phyloP scores from a whole-genome alignment of 2,113 vertebrate genomes.

The Limnothrissa miodon region DNA sequence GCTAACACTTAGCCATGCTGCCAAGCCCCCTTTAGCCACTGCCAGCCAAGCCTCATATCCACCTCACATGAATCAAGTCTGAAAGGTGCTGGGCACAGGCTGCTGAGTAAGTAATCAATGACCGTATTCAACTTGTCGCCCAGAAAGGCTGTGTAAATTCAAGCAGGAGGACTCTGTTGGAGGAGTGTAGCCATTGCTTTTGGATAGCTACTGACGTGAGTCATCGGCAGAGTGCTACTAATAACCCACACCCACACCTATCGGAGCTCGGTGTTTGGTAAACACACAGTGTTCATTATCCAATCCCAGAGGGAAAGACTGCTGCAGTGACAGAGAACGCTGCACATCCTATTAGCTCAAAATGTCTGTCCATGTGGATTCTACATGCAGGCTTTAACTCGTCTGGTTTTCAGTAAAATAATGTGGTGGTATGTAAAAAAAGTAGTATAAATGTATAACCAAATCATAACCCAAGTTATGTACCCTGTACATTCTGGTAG shows the following conservation, averaged over 20 bases:
- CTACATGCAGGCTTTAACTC: neutral
- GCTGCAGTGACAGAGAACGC: neutral
- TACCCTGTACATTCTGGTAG: constrained; percentile 6
- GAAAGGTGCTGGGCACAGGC: neutral
- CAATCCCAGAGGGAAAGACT: neutral
- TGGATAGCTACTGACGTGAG: neutral
- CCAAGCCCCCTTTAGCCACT: neutral
- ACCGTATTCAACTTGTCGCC: neutral
- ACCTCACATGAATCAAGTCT: neutral
- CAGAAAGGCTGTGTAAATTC: neutral
- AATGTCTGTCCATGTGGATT: neutral
- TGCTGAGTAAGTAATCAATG: neutral
- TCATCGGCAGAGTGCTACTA: neutral
- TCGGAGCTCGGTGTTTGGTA: neutral
- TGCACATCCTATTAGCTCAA: neutral
- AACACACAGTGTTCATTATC: neutral
- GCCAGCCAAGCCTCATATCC: constrained; percentile 2
- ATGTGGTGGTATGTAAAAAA: neutral
- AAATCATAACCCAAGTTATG: no score
- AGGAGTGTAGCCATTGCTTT: neutral
- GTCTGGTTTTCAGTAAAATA: neutral
- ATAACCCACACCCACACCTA: neutral
- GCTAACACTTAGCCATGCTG: neutral
- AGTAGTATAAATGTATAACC: no score
- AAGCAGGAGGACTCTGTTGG: neutral